These are phyloP conservation scores for Arctopsyche grandis DNA, from an alignment of 1,140 invertebrate genomes.

Conservation along the genomic window DNA sequence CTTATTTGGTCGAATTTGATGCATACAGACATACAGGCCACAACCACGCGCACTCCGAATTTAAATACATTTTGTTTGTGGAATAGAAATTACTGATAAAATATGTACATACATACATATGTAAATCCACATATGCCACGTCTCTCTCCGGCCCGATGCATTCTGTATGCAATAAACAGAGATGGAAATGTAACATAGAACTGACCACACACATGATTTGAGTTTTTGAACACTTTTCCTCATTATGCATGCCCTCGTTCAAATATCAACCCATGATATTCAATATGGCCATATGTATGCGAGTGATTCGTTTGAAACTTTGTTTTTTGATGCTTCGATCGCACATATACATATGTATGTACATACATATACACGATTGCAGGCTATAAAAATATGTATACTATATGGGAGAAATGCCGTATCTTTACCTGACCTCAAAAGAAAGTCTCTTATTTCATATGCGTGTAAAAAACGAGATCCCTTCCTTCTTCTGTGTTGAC, in stretches of 20 bases:
- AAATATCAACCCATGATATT: no score
- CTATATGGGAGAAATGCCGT: slow-evolving; percentile 6
- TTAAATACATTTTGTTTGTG: slow-evolving; percentile 1
- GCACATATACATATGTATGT: not conserved
- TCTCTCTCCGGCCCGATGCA: no score
- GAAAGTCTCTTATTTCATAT: slow-evolving; percentile 38
- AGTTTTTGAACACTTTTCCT: no score
- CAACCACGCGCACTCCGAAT: slow-evolving; percentile 20
- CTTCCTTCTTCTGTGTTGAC: slow-evolving; percentile 1
- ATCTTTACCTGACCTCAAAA: slow-evolving; percentile 25
- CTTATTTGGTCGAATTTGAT: no score
- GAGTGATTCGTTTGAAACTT: no score
- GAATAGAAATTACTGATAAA: slow-evolving; percentile 38
- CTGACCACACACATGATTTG: not conserved
- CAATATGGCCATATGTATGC: not conserved
- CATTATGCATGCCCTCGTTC: no score
- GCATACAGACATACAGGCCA: not conserved
- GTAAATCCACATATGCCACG: no score
- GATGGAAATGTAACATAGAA: no score
- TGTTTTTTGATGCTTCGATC: not conserved
- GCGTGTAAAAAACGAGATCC: slow-evolving; percentile 16
- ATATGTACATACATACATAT: not conserved
- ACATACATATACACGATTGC: not conserved
- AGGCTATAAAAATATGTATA: no score
- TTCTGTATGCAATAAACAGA: not conserved